A percentile compares a stretch with the other conserved stretches of the same genome.
These are phyloP conservation scores for Epinotia demarniana DNA, from an alignment of 2,888 invertebrate genomes.

Conservation along the genomic window DNA sequence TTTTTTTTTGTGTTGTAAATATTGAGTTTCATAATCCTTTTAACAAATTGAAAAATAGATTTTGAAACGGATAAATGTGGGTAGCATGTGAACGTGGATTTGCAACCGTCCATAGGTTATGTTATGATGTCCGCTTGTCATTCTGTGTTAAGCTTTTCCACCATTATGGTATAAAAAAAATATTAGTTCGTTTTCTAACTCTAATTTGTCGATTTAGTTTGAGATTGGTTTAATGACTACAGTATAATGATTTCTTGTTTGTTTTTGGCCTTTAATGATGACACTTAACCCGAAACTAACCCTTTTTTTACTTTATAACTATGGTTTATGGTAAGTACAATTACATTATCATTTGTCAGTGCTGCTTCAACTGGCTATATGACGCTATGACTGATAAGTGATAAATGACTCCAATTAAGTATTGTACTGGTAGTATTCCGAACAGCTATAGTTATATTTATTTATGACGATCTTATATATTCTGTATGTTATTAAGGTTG, in stretches of 20 bases:
- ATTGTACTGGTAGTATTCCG: conserved; percentile 24
- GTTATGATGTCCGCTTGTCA: neutral
- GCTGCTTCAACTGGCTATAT: neutral
- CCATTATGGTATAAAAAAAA: neutral
- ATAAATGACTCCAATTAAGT: no score
- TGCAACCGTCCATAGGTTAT: neutral
- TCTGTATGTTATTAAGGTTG: conserved; percentile 24
- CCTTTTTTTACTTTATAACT: no score
- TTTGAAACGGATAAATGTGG: neutral
- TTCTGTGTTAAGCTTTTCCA: neutral
- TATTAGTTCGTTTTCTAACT: no score
- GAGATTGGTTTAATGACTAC: neutral
- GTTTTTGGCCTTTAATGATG: neutral
- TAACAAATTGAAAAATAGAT: no score
- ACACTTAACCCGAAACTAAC: neutral
- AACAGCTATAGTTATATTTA: conserved; percentile 32
- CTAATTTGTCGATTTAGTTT: no score
- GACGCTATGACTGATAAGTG: neutral
- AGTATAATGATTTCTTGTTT: neutral
- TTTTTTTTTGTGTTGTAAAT: no score
- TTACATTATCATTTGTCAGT: neutral
- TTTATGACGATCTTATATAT: conserved; percentile 12
- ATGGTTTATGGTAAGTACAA: neutral
- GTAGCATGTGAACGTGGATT: neutral
- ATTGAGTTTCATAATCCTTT: no score